A percentile compares a stretch with the other conserved stretches of the same genome.
Evolutionary conservation across 2,797 vertebrate genomes (phyloP).

Genomic region (Salmo trutta): DNA sequence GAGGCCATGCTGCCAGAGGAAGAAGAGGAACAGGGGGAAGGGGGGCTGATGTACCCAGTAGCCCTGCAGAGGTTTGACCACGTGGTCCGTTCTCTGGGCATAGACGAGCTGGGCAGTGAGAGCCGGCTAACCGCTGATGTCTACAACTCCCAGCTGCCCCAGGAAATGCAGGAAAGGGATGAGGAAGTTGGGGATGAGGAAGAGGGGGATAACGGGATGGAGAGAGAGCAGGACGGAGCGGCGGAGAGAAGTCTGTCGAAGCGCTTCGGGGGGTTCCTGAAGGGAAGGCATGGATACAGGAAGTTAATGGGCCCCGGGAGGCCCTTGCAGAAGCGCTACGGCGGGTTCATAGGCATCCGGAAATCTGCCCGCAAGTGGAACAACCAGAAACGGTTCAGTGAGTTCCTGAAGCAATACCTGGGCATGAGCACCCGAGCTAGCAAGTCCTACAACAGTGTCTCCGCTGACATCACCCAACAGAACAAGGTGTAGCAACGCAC

Average conservation of each 20-base stretch:
- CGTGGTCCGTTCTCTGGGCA: conserved; percentile 61
- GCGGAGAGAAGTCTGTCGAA: conserved; percentile 72
- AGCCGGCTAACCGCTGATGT: conserved; percentile 45
- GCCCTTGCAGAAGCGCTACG: conserved; percentile 92
- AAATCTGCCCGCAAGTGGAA: conserved; percentile 97
- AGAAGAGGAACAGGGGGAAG: conserved; percentile 56
- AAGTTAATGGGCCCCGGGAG: conserved; percentile 75
- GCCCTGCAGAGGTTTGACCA: conserved; percentile 72
- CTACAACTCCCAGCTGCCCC: conserved; percentile 56
- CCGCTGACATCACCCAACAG: conserved; percentile 76
- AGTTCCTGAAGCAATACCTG: conserved; percentile 96
- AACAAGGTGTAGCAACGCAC: conserved; percentile 75
- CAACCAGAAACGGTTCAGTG: conserved; percentile 96
- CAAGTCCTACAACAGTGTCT: conserved; percentile 77
- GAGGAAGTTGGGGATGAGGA: conserved; percentile 62
- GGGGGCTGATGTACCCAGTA: conserved; percentile 56
- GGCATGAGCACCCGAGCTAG: conserved; percentile 88
- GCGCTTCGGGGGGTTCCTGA: conserved; percentile 78
- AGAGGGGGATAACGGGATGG: conserved; percentile 48
- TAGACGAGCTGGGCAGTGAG: conserved; percentile 53
- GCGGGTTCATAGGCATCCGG: conserved; percentile 92
- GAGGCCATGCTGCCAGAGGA: conserved; percentile 66
- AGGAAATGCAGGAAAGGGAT: conserved; percentile 51
- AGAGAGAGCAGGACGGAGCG: conserved; percentile 43
- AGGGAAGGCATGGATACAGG: conserved; percentile 76